Evolutionary conservation across 2,113 vertebrate genomes (phyloP), one percentile per base, ranked within the genome.

Genomic region (Brachypodius melanocephalos): DNA sequence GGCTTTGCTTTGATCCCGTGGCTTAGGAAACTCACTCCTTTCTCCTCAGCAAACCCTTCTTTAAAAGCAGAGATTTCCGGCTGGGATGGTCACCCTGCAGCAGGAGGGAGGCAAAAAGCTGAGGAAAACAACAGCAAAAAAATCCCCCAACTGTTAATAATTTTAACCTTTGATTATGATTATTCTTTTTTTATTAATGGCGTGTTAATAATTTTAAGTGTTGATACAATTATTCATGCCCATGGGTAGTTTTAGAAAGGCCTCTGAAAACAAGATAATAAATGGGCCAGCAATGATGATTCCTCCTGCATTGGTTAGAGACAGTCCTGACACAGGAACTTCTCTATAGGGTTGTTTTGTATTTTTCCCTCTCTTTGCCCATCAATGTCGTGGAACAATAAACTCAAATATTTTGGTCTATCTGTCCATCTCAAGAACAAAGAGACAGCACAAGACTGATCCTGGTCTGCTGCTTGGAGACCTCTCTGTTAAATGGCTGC

Each of bases 1-100:
- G 95, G 84, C 88, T 95, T 96, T 5, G 5, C 98, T 98, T 97
- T 97, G 98, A 98, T 98, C 97, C 84, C 4, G 45, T 55, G 81
- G 95, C 96, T 97, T 97, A 97, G 94, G 96, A 96, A 96, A 97
- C 96, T 57, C 84, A 88, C 93, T 95, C 94, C 96, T 97, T 97
- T 96, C 24, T 5, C 96, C 96, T 94, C 97, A 97, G 96, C 34
- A 17, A 97, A 81, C 90, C 96, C 95, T 97, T 88, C 96, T 96
- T 96, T 94, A 95, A 95, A 95, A 97, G 88, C 88, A 97, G 93
- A 83, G 71, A 45, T 89, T 95, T 96, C 94, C 71, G 66, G 95
- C 38, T 6, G 84, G 51, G 86, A 40, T 48, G 54, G 66, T 68
- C 1, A 32, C 85, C 75, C 61, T 31, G 14, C 29, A n/a, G 24